Conservation (phyloP, 2,797 vertebrate species). For the Enoplosus armatus region DNA sequence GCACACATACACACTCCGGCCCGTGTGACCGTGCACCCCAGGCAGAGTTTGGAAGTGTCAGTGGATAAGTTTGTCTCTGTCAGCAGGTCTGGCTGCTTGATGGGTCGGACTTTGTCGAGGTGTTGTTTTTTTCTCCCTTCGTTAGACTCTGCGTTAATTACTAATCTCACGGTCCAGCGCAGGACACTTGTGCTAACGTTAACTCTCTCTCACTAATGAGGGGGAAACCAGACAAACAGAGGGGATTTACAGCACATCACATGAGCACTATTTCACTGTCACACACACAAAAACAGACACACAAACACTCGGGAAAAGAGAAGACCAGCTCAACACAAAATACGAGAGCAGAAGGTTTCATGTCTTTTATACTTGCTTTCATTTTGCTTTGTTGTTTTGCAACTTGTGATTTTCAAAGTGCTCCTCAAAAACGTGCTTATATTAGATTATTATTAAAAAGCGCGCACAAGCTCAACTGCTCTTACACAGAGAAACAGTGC, state of each 20-base stretch:
- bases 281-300: constrained; percentile 43
- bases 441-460: background rate
- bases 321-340: constrained; percentile 11
- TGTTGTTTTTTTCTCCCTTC: constrained; percentile 87
- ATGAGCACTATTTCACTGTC: constrained; percentile 59
- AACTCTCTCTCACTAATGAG: constrained; percentile 86
- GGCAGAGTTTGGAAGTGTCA: constrained; percentile 68
- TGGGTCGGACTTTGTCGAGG: constrained; percentile 85
- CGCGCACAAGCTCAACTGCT: background rate
- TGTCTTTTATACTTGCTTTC: background rate
- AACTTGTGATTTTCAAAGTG: background rate
- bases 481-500: constrained; percentile 16
- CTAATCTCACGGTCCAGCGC: constrained; percentile 87
- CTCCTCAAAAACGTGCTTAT: constrained; percentile 2
- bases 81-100: constrained; percentile 83
- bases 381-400: background rate
- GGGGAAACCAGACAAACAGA: constrained; percentile 86
- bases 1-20: constrained; percentile 13
- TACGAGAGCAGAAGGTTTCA: background rate
- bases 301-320: constrained; percentile 23
- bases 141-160: constrained; percentile 87
- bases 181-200: constrained; percentile 83
- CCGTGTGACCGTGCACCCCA: constrained; percentile 15
- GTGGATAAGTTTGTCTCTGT: constrained; percentile 80
- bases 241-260: constrained; percentile 81